Evolutionary conservation across 2,888 invertebrate species (phyloP).

Genomic region (Watsonalla binaria): DNA sequence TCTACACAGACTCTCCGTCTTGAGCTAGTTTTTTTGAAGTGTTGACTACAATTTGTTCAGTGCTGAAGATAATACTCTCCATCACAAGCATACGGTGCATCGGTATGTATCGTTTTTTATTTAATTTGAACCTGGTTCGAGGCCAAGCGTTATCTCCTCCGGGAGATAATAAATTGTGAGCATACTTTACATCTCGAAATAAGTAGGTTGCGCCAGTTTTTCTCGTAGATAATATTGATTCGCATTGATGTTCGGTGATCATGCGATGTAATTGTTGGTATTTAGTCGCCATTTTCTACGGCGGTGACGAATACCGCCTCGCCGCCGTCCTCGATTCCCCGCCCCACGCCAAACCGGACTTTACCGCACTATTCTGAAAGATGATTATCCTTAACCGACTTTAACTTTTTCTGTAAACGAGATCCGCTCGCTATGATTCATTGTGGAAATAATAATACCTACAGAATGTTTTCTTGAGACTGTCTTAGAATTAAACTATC

Average conservation of each 20-base stretch:
- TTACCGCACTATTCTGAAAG: constrained; percentile 60
- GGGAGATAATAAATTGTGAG: constrained; percentile 36
- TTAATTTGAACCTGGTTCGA: constrained; percentile 24
- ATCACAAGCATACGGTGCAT: constrained; percentile 25
- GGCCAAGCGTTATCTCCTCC: constrained; percentile 48
- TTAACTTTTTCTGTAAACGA: constrained; percentile 47
- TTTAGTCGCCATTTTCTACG: constrained; percentile 78
- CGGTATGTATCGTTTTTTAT: constrained; percentile 52
- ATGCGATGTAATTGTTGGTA: constrained; percentile 72
- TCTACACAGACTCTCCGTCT: constrained; percentile 59
- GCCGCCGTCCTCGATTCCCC: constrained; percentile 64
- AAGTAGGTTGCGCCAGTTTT: constrained; percentile 33
- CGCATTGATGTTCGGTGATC: constrained; percentile 42
- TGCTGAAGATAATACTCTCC: constrained; percentile 33
- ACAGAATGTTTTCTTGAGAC: constrained; percentile 41
- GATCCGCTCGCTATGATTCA: constrained; percentile 68
- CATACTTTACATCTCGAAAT: constrained; percentile 29
- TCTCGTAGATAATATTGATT: constrained; percentile 44
- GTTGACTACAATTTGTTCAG: constrained; percentile 28
- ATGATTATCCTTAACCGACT: constrained; percentile 45
- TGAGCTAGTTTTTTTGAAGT: constrained; percentile 48
- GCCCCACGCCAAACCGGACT: constrained; percentile 60
- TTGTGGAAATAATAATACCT: constrained; percentile 59
- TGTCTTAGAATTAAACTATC: constrained; percentile 21
- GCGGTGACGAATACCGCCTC: constrained; percentile 73